Evolutionary conservation across 2,888 invertebrate species (phyloP).

Genomic region (Phyllotreta cruciferae): DNA sequence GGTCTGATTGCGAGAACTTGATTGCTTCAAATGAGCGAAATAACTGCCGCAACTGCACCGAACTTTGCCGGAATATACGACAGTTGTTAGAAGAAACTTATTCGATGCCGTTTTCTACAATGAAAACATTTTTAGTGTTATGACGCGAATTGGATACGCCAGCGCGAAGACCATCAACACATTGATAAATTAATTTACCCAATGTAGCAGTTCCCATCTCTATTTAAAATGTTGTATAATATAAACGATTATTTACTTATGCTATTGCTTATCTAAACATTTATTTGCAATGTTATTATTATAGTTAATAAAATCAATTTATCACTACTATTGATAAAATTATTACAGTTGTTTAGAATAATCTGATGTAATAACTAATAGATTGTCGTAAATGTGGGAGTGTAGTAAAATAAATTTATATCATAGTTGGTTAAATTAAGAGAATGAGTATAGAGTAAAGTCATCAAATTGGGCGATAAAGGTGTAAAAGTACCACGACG

Average conservation of each 20-base stretch:
- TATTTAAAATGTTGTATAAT: too few species aligned
- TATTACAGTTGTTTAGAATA: too few species aligned
- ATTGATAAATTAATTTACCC: constrained; percentile 4
- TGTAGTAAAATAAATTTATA: too few species aligned
- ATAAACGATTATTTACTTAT: too few species aligned
- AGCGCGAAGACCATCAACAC: constrained; percentile 17
- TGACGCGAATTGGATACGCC: constrained; percentile 8
- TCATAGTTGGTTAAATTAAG: too few species aligned
- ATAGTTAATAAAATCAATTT: too few species aligned
- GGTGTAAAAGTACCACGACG: constrained; percentile 28
- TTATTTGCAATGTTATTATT: too few species aligned
- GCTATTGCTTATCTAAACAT: too few species aligned
- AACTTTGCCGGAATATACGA: constrained; percentile 44
- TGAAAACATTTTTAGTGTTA: constrained; percentile 28
- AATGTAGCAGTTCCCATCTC: background rate
- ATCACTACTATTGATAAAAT: too few species aligned
- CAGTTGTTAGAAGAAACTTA: constrained; percentile 36
- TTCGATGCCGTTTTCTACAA: constrained; percentile 22
- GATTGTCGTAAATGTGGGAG: too few species aligned
- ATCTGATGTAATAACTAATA: too few species aligned
- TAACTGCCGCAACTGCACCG: constrained; percentile 52
- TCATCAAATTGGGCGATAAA: constrained; percentile 11
- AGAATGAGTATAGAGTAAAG: constrained; percentile 19
- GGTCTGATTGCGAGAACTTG: constrained; percentile 62
- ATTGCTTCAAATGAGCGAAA: constrained; percentile 62